Base-by-base conservation (phyloP, 1,140 invertebrate genomes). In the Pseudomyrmex sp. region DNA sequence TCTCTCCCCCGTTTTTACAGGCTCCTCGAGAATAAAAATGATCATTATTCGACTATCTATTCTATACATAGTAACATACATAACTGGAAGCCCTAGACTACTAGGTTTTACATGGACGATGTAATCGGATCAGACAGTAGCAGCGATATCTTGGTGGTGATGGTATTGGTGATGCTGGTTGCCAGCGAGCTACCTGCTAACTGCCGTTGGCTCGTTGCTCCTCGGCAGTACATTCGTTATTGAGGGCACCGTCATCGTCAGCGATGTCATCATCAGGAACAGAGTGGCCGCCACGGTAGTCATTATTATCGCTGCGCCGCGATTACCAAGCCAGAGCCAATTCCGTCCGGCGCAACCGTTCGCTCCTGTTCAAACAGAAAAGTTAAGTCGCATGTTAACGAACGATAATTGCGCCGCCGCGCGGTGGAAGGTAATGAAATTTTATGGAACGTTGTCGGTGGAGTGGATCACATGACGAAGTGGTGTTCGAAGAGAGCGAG, bases 31-130 rank as follows among this genome's bases (percentile, higher is more conserved):
- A 92, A 92, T 93, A 91, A 93, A 93, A 93, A 93, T 93, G 72
- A 89, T 86, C 75, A 77, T 89, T 88, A 93, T 91, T 93, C 88
- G 88, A 90, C 92, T 94, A 94, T 91, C 93, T 94, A 94, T 89
- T 92, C 88, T 90, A 93, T 93, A 94, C 91, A 94, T 93, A 92
- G 91, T 94, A 93, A 94, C 92, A 93, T 94, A 93, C 86, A 94
- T 94, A 94, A 93, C 90, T 94, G 93, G 94, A 94, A 94, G 94
- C 94, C 94, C 94, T 94, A 94, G 93, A 91, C 93, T 94, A 94
- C 94, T 94, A 94, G 93, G 93, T 93, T 94, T 93, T 93, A 93
- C 91, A 93, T 93, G 93, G 93, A 94, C 93, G 92, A 94, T 93
- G 92, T 92, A 91, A 91, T 94, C 88, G 90, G 85, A 86, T 93